Base-by-base conservation (phyloP, 2,888 invertebrate genomes). In the Gortyna flavago region DNA sequence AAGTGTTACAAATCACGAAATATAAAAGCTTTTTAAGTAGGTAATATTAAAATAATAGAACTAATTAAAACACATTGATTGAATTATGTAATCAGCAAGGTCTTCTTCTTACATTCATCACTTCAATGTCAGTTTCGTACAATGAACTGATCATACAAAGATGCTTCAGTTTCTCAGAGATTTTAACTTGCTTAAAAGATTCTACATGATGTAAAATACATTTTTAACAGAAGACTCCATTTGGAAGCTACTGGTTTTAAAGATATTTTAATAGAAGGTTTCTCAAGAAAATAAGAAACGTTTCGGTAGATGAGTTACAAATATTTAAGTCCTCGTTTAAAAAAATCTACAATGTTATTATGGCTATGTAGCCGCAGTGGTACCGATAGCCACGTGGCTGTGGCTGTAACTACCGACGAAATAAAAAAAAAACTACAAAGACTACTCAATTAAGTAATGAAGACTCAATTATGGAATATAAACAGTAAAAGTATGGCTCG, bases 121-220 rank as follows among this genome's bases (percentile, higher is more conserved):
- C 44, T 71, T 71, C 81, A 82, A 75, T 82, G 71, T 69, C 85
- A 85, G 7, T 75, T 67, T 66, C 67, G 85, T 75, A 71, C 80
- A 80, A 71, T 80, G 80, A 85, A 82, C 81, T 84, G 61, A 69
- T 67, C 61, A 69, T 62, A n/a, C 35, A n/a, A 61, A 25, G 11
- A 11, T 0, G 61, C 61, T 35, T n/a, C 18, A 69, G 32, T 32
- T 68, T 32, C 13, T 16, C 21, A 32, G 25, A 32, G 25, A 32
- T 25, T 57, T 32, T 16, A 67, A 32, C 44, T 5, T 32, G 25
- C 16, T 44, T 32, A 25, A 4, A 13, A 25, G 29, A 25, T 51
- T 68, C 6, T 18, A 57, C 6, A n/a, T 35, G 18, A 25, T 48
- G 4, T 67, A 16, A 21, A 21, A 25, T 21, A 11, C 13, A 48